Percentiles rank a stretch among this genome's conserved stretches.
Conservation (phyloP, 2,113 vertebrate genomes). For the Pedionomus torquatus region DNA sequence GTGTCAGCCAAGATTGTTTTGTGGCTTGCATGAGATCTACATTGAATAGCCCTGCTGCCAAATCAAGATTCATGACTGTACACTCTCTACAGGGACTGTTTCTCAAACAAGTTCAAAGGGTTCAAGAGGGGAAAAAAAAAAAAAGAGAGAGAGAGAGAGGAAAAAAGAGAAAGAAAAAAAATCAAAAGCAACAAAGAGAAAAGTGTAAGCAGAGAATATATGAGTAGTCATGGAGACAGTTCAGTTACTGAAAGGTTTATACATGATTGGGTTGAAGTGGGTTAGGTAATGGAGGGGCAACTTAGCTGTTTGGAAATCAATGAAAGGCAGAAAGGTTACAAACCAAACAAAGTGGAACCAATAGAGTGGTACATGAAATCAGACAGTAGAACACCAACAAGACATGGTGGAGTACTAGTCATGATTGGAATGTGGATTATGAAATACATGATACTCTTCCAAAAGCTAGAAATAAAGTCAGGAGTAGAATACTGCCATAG, state of each 20-base stretch:
- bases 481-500: neutral
- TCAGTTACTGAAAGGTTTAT: neutral
- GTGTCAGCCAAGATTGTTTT: constrained; percentile 7
- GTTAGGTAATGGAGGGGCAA: neutral
- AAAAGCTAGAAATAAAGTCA: constrained; percentile 7
- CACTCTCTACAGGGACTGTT: neutral
- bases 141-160: too few species aligned
- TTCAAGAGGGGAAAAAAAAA: neutral
- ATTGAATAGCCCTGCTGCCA: neutral
- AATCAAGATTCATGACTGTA: constrained; percentile 5
- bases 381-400: neutral
- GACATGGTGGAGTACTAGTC: neutral
- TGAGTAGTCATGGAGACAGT: constrained; percentile 9
- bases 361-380: neutral
- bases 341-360: constrained; percentile 1
- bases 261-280: neutral
- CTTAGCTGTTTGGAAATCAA: neutral
- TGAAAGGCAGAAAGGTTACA: neutral
- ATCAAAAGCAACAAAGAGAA: neutral
- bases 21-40: constrained; percentile 16
- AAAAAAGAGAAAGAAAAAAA: neutral
- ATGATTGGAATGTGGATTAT: neutral
- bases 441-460: neutral
- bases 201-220: neutral
- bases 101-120: neutral